Base-by-base conservation (phyloP, 2,113 vertebrate species). In the Sakesphorus luctuosus region DNA sequence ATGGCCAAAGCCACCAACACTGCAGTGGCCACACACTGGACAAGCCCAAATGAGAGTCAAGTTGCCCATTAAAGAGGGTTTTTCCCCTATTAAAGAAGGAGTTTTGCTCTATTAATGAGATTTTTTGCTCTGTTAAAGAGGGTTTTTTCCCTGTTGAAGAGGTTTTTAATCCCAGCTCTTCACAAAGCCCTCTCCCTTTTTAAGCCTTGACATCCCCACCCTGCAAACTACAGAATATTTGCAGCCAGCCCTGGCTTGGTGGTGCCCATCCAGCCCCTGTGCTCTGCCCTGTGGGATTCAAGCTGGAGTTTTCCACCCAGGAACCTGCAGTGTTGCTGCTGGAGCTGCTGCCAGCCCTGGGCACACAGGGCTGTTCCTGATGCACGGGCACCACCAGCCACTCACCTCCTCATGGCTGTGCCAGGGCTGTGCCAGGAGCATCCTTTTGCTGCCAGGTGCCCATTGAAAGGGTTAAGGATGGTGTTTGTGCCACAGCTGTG, bases 391-490 rank as follows among this genome's bases (percentile, higher is more conserved):
- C 21, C 58, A 4, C 12, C 1, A 62, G 7, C 53, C 38, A 10
- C 69, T 1, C 13, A 10, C 18, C 68, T 46, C 56, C 11, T 47
- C 2, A 0, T 0, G 26, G 36, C 36, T 28, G 25, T 63, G 26
- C 61, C 61, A 61, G 24, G 43, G 6, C 6, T 20, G 36, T 40
- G 35, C 10, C 3, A 17, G 50, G 36, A 33, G 33, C 3, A 55
- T 26, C 72, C 49, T 78, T 62, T 44, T n/a, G 9, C 26, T 67
- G 35, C 65, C 84, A 50, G 36, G 76, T 38, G 84, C 62, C 96
- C 96, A 95, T 94, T 96, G 96, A 96, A 97, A 97, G 95, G 96
- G 96, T 97, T 87, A 78, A 91, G 75, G 44, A 52, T 38, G 26
- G 36, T 7, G 68, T 67, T 7, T 66, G 94, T 72, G 87, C 75